These are phyloP conservation scores for Oppia nitens DNA, from an alignment of 1,140 invertebrate genomes.

Conservation along the genomic window DNA sequence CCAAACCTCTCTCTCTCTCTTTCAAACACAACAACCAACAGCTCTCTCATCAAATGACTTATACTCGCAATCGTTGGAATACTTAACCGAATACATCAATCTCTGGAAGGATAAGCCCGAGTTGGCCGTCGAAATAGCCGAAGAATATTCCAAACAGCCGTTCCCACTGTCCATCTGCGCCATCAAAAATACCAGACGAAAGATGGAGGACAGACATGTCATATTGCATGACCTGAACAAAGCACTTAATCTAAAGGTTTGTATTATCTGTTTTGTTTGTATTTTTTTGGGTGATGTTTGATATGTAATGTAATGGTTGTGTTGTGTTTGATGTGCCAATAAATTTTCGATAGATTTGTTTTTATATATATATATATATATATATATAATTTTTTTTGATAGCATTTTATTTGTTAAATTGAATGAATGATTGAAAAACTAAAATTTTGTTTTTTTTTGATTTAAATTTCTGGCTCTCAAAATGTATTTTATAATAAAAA, in stretches of 20 bases:
- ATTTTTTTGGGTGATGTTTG: constrained; percentile 16
- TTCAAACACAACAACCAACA: too few species aligned
- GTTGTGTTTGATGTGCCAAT: too few species aligned
- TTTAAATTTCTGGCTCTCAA: too few species aligned
- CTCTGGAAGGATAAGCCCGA: not conserved
- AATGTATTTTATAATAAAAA: too few species aligned
- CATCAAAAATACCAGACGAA: constrained; percentile 57
- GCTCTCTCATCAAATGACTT: not conserved
- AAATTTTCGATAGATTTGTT: too few species aligned
- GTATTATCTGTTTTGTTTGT: not conserved
- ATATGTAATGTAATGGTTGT: too few species aligned
- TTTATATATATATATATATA: too few species aligned
- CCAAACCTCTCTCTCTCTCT: too few species aligned
- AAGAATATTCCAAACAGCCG: not conserved
- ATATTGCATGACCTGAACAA: constrained; percentile 40
- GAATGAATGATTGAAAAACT: too few species aligned
- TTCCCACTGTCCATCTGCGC: constrained; percentile 36
- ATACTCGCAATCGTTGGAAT: constrained; percentile 3
- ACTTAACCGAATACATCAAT: not conserved
- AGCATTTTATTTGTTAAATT: too few species aligned
- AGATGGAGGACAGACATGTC: constrained; percentile 72
- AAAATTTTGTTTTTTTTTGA: too few species aligned
- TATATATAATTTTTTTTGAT: too few species aligned
- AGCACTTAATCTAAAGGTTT: constrained; percentile 32
- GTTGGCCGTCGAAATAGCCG: constrained; percentile 12